These are phyloP conservation scores for Sanderia malayensis DNA, from an alignment of 30 jellyfish, hydroid and myxozoan species.

Conservation along the genomic window DNA sequence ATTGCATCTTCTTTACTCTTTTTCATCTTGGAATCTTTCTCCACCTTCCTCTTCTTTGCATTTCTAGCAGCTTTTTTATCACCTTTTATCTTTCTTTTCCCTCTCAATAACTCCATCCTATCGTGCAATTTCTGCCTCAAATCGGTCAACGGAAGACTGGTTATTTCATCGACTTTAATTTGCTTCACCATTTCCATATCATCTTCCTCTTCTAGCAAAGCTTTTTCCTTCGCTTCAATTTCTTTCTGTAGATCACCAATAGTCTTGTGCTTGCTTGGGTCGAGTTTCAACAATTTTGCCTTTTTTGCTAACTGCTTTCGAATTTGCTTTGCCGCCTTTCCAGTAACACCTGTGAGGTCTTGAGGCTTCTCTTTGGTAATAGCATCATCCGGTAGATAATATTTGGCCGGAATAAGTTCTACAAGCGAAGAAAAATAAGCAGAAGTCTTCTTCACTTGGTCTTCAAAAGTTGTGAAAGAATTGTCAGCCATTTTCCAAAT, in stretches of 20 bases:
- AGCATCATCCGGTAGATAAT: constrained; percentile 46
- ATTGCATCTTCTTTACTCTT: constrained; percentile 42
- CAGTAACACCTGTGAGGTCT: constrained; percentile 1
- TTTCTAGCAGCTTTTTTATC: constrained; percentile 28
- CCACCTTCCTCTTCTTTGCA: constrained; percentile 47
- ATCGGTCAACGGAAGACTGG: constrained; percentile 73
- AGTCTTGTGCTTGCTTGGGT: constrained; percentile 73
- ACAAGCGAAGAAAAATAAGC: constrained; percentile 76
- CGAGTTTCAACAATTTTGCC: constrained; percentile 77
- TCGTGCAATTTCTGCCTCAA: constrained; percentile 79
- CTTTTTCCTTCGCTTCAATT: constrained; percentile 63
- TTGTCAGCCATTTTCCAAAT: constrained; percentile 70
- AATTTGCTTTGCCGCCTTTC: constrained; percentile 49
- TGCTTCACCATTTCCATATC: constrained; percentile 32
- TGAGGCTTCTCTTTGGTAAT: background rate
- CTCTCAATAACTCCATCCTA: constrained; percentile 57
- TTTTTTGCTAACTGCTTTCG: constrained; percentile 72
- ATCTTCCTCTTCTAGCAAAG: constrained; percentile 19
- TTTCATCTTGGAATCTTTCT: constrained; percentile 38
- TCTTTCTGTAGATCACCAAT: constrained; percentile 77
- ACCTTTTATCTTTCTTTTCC: constrained; percentile 60
- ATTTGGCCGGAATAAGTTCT: constrained; percentile 86
- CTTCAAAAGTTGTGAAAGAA: background rate
- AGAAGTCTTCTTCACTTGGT: constrained; percentile 49
- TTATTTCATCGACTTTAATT: constrained; percentile 26